Conservation (phyloP, 2,797 vertebrate species). For the Sparus aurata region DNA sequence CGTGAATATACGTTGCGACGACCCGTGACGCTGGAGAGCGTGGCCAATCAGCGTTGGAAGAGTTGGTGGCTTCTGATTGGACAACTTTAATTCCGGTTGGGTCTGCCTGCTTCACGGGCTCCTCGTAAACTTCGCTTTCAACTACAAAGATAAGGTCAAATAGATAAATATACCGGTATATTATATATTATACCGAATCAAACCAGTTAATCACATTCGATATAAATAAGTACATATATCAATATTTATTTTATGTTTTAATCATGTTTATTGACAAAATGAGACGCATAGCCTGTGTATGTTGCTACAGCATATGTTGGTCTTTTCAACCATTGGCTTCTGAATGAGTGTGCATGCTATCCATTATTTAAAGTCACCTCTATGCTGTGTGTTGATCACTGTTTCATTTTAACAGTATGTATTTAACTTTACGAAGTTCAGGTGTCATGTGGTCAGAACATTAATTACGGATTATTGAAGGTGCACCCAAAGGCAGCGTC, state of each 20-base stretch:
- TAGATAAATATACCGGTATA: not conserved
- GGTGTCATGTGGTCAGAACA: not conserved
- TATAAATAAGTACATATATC: not conserved
- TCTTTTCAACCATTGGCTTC: not conserved
- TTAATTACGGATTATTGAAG: not conserved
- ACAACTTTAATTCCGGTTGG: conserved; percentile 30
- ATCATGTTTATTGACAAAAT: not conserved
- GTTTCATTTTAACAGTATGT: not conserved
- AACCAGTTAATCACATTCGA: not conserved
- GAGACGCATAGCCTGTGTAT: not conserved
- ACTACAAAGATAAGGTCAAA: not conserved
- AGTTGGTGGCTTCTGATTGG: conserved; percentile 86
- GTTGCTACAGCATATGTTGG: not conserved
- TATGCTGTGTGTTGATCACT: not conserved
- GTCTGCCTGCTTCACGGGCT: not conserved
- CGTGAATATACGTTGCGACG: conserved; percentile 69
- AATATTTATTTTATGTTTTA: not conserved
- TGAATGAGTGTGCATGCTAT: not conserved
- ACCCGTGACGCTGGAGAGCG: not conserved
- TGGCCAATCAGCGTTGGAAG: conserved; percentile 80
- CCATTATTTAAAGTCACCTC: not conserved
- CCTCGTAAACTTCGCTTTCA: not conserved
- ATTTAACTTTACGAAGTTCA: not conserved
- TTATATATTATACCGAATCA: not conserved
- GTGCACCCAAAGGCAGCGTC: not conserved